These are phyloP conservation scores for Scalopus aquaticus DNA, from an alignment of 2,113 vertebrate genomes.

Conservation along the genomic window DNA sequence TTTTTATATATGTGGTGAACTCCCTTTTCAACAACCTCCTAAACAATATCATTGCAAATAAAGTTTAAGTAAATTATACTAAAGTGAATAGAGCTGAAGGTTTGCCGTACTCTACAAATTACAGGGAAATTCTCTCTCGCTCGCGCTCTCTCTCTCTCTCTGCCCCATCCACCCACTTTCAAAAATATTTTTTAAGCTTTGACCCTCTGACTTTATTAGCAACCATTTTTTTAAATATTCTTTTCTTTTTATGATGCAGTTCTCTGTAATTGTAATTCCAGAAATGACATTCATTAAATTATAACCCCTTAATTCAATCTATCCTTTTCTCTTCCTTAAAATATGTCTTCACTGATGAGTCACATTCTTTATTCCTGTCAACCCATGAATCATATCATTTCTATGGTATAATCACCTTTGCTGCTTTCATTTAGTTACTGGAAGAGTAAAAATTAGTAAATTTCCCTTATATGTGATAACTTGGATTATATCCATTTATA, in stretches of 20 bases:
- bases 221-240: background rate
- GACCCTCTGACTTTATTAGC: background rate
- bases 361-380: slow-evolving; percentile 65
- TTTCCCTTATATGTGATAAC: slow-evolving; percentile 62
- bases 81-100: background rate
- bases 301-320: slow-evolving; percentile 55
- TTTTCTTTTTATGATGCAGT: slow-evolving; percentile 19
- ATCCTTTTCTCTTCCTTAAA: slow-evolving; percentile 57
- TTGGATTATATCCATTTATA: slow-evolving; percentile 45
- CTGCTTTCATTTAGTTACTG: slow-evolving; percentile 67
- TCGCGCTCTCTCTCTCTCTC: background rate
- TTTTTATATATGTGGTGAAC: background rate
- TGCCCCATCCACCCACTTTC: background rate
- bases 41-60: background rate
- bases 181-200: background rate
- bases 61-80: background rate
- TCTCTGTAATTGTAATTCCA: slow-evolving; percentile 56
- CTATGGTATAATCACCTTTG: slow-evolving; percentile 49
- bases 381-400: slow-evolving; percentile 66
- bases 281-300: slow-evolving; percentile 67
- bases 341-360: slow-evolving; percentile 67
- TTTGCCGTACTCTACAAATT: background rate
- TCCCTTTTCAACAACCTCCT: background rate
- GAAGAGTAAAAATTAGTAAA: slow-evolving; percentile 64
- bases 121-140: background rate